Evolutionary conservation across 2,888 invertebrate genomes (phyloP).

Genomic region (Pristionchus mayeri): DNA sequence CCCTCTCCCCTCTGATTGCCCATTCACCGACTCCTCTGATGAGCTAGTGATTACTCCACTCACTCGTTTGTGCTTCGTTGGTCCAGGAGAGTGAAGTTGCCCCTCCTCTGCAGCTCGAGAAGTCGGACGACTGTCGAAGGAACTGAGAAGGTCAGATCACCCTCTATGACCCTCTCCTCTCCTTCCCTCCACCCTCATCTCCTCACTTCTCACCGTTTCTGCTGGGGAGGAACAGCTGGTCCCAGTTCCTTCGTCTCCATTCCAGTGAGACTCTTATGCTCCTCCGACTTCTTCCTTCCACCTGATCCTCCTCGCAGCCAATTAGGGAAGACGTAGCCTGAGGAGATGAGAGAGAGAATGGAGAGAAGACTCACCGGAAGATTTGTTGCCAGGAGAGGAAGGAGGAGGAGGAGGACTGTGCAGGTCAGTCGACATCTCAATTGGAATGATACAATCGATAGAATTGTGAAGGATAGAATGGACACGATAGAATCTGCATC

Average conservation of each 20-base stretch:
- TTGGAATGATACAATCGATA: not conserved
- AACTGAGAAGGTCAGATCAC: slow-evolving; percentile 9
- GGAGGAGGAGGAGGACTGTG: slow-evolving; percentile 46
- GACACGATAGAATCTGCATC: not conserved
- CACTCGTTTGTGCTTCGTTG: slow-evolving; percentile 41
- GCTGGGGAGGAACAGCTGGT: not conserved
- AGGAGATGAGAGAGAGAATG: not conserved
- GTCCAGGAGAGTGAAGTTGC: slow-evolving; percentile 34
- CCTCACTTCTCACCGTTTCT: slow-evolving; percentile 2
- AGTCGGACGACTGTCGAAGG: slow-evolving; percentile 47
- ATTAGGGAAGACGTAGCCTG: slow-evolving; percentile 9
- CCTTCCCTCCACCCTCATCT: not conserved
- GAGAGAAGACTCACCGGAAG: not conserved
- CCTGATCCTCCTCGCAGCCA: slow-evolving; percentile 42
- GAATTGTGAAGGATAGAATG: not conserved
- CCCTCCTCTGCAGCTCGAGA: slow-evolving; percentile 47
- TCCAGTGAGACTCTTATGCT: not conserved
- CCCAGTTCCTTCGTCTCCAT: slow-evolving; percentile 8
- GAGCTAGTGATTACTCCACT: not conserved
- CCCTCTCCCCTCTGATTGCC: not conserved
- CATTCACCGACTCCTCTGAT: not conserved
- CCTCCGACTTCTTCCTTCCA: slow-evolving; percentile 46
- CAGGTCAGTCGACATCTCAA: slow-evolving; percentile 17
- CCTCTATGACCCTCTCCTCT: not conserved
- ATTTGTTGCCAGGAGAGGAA: slow-evolving; percentile 30